Base-by-base conservation (phyloP, 1,140 invertebrate genomes). In the Tribolium castaneum region DNA sequence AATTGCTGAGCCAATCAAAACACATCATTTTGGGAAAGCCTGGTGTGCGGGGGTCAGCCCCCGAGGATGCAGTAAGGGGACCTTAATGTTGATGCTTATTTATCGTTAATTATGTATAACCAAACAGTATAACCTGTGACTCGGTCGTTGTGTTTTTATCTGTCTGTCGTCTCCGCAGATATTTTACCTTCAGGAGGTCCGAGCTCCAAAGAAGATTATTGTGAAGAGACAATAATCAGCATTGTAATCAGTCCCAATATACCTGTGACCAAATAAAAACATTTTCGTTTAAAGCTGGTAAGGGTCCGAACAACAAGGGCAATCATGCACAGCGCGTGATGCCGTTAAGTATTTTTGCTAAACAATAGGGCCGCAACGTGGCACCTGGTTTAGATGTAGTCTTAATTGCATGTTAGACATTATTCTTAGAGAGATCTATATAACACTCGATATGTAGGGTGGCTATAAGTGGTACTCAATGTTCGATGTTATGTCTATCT, bases 151-250 rank as follows among this genome's bases (percentile, higher is more conserved):
- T 77, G 76, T 80, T 83, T 45, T 75, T 74, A 74, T 72, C 70
- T 74, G 52, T 74, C 70, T 79, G 73, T 81, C 78, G 77, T 80
- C 75, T 75, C 66, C 75, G 80, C 78, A 75, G 75, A 59, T 80
- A 78, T 82, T 81, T 82, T 78, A 66, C 79, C 79, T 80, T 80
- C 80, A 80, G 79, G 82, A 82, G 82, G 75, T 54, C 39, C 74
- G 39, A 62, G 74, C 86, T 84, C 84, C 83, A 80, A 80, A 78
- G 83, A 85, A 84, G 85, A 86, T 87, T 86, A 87, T 87, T 87
- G 87, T 87, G 86, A 87, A 82, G 82, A 85, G 87, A 87, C 87
- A 87, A 87, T 87, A 87, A 87, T 86, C 86, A 82, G 83, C 82
- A 84, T 82, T 82, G 74, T 82, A 54, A 84, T 81, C 77, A 82